phyloP scores from a whole-genome alignment of 2,113 vertebrate genomes.

The Datnioides undecimradiatus region DNA sequence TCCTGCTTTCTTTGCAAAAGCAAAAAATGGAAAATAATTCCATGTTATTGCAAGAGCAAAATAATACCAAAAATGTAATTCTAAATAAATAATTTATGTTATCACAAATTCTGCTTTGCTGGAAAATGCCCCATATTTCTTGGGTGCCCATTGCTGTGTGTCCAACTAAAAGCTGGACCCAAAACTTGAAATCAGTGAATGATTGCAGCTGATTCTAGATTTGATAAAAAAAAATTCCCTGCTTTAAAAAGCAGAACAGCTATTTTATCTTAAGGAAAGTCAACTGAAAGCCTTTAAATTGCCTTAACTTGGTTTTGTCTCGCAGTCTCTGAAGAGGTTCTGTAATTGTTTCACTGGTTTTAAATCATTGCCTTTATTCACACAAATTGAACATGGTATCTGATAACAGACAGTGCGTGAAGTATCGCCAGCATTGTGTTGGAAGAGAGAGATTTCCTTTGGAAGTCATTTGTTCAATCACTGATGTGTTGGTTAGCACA shows the following conservation, averaged over 20 bases:
- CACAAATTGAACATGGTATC: constrained; percentile 61
- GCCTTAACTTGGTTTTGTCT: constrained; percentile 19
- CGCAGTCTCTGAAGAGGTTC: constrained; percentile 29
- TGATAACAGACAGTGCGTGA: constrained; percentile 52
- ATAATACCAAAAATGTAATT: background rate
- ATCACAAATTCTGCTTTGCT: background rate
- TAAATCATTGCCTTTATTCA: constrained; percentile 41
- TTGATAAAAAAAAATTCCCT: background rate
- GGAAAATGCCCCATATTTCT: background rate
- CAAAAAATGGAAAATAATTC: background rate
- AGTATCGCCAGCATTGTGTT: constrained; percentile 48
- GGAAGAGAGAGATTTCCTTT: constrained; percentile 44
- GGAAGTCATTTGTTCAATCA: constrained; percentile 41
- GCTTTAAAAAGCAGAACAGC: constrained; percentile 1
- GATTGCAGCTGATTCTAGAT: background rate
- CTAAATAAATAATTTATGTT: background rate
- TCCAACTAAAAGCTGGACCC: background rate
- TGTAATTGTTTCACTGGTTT: constrained; percentile 33
- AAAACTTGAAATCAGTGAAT: background rate
- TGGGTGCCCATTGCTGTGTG: background rate
- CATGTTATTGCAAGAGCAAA: background rate
- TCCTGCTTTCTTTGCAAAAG: background rate
- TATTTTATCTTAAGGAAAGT: background rate
- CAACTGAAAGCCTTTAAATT: constrained; percentile 27
- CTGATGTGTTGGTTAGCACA: constrained; percentile 50